Evolutionary conservation across 2,113 vertebrate genomes (phyloP).

Genomic region (Philantomba maxwellii): DNA sequence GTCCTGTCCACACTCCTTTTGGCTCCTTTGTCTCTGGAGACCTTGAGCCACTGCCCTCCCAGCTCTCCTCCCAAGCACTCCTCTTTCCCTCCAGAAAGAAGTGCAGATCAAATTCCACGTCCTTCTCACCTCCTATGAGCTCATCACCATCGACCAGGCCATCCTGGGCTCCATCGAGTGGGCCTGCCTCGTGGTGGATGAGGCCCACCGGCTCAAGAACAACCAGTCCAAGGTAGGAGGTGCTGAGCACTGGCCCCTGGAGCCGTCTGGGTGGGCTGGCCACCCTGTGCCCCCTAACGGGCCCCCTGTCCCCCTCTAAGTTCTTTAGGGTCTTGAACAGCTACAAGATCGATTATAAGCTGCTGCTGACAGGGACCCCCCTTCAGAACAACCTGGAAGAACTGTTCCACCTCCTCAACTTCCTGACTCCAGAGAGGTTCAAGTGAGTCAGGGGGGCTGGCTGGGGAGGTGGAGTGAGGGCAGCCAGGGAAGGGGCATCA

Average conservation of each 20-base stretch:
- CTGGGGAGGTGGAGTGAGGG: accelerated
- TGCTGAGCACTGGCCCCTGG: accelerated
- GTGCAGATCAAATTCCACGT: slow-evolving; percentile 97
- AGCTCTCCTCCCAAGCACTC: neutral
- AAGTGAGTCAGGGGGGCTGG: slow-evolving; percentile 82
- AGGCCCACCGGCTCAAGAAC: slow-evolving; percentile 97
- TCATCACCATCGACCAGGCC: slow-evolving; percentile 98
- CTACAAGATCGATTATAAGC: slow-evolving; percentile 99
- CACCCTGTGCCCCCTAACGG: neutral
- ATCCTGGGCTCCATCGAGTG: slow-evolving; percentile 94
- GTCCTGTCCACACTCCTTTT: neutral
- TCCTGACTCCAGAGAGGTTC: slow-evolving; percentile 95
- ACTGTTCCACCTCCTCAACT: slow-evolving; percentile 98
- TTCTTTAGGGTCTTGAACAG: slow-evolving; percentile 97
- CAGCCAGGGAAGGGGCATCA: accelerated
- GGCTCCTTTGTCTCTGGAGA: neutral
- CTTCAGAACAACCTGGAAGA: slow-evolving; percentile 99
- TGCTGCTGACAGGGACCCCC: slow-evolving; percentile 95
- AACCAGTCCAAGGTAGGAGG: slow-evolving; percentile 95
- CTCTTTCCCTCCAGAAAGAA: slow-evolving; percentile 86
- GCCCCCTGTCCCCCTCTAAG: slow-evolving; percentile 71
- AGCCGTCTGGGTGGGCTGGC: accelerated
- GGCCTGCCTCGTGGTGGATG: slow-evolving; percentile 97
- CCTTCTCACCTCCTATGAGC: slow-evolving; percentile 95
- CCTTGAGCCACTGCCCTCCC: neutral